Conservation (phyloP, 2,888 invertebrate genomes). For the Ischnura elegans region DNA sequence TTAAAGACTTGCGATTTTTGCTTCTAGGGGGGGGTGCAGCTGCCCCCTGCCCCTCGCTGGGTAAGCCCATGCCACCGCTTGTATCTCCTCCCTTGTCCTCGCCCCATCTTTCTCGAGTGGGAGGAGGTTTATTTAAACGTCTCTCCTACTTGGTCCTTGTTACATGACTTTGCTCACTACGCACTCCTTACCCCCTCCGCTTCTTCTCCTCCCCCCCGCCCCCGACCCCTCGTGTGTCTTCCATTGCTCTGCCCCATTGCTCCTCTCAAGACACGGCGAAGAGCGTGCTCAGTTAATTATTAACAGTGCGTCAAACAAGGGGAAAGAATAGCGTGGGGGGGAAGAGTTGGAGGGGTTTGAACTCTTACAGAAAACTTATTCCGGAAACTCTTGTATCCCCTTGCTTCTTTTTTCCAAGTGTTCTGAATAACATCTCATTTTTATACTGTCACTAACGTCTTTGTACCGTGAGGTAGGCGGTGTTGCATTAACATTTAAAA, state of each 20-base stretch:
- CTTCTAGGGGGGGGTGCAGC: no score
- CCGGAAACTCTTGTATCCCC: neutral
- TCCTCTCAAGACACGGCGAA: neutral
- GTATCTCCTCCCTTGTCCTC: neutral
- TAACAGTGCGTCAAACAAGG: neutral
- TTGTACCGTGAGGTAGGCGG: neutral
- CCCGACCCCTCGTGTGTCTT: neutral
- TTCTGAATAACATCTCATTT: neutral
- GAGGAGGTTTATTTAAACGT: conserved; percentile 3
- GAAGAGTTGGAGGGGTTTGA: neutral
- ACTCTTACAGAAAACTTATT: neutral
- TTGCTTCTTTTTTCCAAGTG: neutral
- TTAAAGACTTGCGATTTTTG: no score
- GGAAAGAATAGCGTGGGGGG: no score
- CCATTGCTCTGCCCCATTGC: neutral
- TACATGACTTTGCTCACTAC: neutral
- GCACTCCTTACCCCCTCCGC: neutral
- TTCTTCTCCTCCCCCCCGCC: no score
- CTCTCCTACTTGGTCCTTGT: neutral
- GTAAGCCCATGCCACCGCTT: no score
- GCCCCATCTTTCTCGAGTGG: neutral
- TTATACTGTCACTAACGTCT: neutral
- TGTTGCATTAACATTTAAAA: neutral
- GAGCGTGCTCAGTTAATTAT: neutral
- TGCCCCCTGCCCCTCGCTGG: no score